These are phyloP conservation scores for Amblyjoppa fuscipennis DNA, from an alignment of 2,888 invertebrate species.

Conservation along the genomic window DNA sequence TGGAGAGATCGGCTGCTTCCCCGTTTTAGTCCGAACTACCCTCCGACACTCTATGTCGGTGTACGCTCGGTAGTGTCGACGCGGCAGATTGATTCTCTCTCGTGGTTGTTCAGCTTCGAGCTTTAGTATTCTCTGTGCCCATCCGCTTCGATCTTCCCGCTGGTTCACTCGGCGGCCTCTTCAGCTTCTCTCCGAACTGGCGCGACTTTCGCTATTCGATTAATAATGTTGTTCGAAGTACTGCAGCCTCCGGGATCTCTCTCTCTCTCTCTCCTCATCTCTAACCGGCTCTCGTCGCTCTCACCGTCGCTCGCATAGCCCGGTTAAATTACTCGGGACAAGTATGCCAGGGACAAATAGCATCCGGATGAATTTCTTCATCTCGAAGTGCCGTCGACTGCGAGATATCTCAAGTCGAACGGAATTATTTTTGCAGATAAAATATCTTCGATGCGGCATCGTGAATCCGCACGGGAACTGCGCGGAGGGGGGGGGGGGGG, in stretches of 20 bases:
- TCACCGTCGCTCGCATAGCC: not conserved
- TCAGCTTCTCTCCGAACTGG: not conserved
- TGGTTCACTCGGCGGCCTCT: not conserved
- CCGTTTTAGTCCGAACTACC: conserved; percentile 6
- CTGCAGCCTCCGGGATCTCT: not conserved
- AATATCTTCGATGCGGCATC: not conserved
- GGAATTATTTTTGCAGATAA: not conserved
- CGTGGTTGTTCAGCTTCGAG: conserved; percentile 5
- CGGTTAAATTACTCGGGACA: not conserved
- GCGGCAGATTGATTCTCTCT: conserved; percentile 53
- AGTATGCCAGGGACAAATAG: not conserved
- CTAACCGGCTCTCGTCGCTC: not conserved
- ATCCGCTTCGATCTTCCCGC: conserved; percentile 5
- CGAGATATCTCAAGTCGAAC: not conserved
- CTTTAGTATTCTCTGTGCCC: not conserved
- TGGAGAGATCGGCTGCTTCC: not conserved
- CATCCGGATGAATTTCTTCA: not conserved
- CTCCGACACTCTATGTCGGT: not conserved
- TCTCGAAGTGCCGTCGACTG: not conserved
- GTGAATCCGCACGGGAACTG: not conserved
- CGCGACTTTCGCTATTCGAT: conserved; percentile 10
- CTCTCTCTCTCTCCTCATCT: not conserved
- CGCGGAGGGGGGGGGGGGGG: not conserved
- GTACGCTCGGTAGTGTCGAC: conserved; percentile 21
- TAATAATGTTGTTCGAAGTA: conserved; percentile 7